These are phyloP conservation scores for Apodemus sylvaticus DNA, from an alignment of 2,113 vertebrate species.

Conservation along the genomic window DNA sequence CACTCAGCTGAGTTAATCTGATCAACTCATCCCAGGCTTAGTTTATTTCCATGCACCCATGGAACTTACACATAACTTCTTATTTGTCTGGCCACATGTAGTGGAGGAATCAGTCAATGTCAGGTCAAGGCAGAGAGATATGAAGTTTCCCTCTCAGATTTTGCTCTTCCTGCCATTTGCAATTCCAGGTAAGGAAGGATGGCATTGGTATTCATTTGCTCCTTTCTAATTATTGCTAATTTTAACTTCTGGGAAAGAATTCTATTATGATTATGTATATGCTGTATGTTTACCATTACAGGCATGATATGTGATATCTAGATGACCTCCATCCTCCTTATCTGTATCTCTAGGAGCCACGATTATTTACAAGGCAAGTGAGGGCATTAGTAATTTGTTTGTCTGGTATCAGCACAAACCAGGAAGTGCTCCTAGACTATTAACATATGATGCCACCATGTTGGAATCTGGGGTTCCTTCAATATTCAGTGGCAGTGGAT, in stretches of 20 bases:
- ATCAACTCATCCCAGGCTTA: background rate
- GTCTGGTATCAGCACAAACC: background rate
- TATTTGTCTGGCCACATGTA: too few species aligned
- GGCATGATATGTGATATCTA: background rate
- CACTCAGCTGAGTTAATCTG: background rate
- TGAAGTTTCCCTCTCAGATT: too few species aligned
- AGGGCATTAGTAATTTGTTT: background rate
- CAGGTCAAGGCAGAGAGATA: too few species aligned
- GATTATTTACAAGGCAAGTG: background rate
- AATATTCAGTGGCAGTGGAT: constrained; percentile 77
- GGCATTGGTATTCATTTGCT: too few species aligned
- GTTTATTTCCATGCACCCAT: background rate
- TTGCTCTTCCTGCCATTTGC: too few species aligned
- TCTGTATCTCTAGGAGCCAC: background rate
- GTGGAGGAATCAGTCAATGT: too few species aligned
- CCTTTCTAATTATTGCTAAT: background rate
- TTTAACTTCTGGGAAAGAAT: background rate
- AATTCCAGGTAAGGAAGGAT: too few species aligned
- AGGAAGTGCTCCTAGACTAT: background rate
- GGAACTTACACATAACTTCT: too few species aligned
- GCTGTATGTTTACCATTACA: background rate
- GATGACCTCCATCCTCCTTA: background rate
- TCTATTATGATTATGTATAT: background rate
- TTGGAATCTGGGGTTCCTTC: background rate
- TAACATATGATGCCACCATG: fast-evolving